Percentiles rank a stretch among this genome's conserved stretches.
Evolutionary conservation across 2,888 invertebrate species (phyloP).

Genomic region (Xestia ashworthii): DNA sequence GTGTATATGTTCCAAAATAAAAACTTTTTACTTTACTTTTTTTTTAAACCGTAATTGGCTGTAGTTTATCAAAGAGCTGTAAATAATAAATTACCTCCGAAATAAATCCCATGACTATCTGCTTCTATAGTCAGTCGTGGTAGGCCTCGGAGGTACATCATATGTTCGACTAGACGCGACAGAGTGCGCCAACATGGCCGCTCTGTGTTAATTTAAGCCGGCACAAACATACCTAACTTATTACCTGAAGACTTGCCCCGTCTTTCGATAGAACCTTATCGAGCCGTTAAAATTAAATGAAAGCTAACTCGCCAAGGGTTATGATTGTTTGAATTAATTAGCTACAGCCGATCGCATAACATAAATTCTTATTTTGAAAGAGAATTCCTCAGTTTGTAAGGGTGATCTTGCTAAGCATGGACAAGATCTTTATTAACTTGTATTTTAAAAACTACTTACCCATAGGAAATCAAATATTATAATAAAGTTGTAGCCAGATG

Average conservation of each 20-base stretch:
- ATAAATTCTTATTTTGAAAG: not conserved
- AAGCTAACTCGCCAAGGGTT: not conserved
- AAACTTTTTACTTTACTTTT: too few species aligned
- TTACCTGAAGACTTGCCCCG: not conserved
- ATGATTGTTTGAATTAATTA: not conserved
- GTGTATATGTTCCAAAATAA: too few species aligned
- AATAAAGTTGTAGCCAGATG: too few species aligned
- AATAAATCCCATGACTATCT: slow-evolving; percentile 75
- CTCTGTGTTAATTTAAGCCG: slow-evolving; percentile 76
- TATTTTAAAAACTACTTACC: too few species aligned
- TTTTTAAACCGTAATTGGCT: too few species aligned
- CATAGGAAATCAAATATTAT: too few species aligned
- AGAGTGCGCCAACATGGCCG: slow-evolving; percentile 61
- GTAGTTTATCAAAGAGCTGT: too few species aligned
- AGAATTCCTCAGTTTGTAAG: too few species aligned
- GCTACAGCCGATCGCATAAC: not conserved
- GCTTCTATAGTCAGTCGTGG: slow-evolving; percentile 66
- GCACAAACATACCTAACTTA: slow-evolving; percentile 60
- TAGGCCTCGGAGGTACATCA: slow-evolving; percentile 79
- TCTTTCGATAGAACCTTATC: not conserved
- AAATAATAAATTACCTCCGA: slow-evolving; percentile 64
- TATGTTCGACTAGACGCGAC: slow-evolving; percentile 73
- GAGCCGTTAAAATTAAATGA: not conserved
- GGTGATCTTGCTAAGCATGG: too few species aligned
- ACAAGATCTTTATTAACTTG: too few species aligned